These are phyloP conservation scores for Saxidomus purpurata DNA, from an alignment of 1,140 invertebrate genomes.

Conservation along the genomic window DNA sequence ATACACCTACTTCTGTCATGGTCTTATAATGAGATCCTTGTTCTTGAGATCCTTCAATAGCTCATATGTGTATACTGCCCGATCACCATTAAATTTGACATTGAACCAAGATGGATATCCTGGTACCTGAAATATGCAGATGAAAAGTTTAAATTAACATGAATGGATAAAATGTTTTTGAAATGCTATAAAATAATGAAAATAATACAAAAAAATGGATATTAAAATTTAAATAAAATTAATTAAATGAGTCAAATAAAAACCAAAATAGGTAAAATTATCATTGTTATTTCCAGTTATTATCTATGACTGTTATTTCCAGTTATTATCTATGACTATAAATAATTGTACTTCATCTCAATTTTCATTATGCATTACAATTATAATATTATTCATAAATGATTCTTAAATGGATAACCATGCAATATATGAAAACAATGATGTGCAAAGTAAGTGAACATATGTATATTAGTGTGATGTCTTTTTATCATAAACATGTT, in stretches of 20 bases:
- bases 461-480: not conserved
- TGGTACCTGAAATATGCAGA: constrained; percentile 39
- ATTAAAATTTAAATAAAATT: constrained; percentile 18
- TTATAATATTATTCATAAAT: constrained; percentile 15
- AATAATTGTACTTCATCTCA: not conserved
- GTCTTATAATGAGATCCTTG: constrained; percentile 25
- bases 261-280: not conserved
- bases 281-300: constrained; percentile 17
- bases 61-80: constrained; percentile 47
- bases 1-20: constrained; percentile 18
- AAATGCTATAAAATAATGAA: constrained; percentile 29
- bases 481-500: constrained; percentile 33
- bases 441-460: not conserved
- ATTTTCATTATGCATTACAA: not conserved
- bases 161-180: constrained; percentile 13
- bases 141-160: constrained; percentile 28
- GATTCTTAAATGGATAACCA: constrained; percentile 12
- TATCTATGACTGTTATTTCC: too few species aligned
- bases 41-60: constrained; percentile 22
- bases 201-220: constrained; percentile 6
- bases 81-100: constrained; percentile 33
- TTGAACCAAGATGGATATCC: constrained; percentile 26
- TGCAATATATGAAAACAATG: constrained; percentile 17
- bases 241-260: not conserved
- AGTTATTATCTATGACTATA: not conserved